These are phyloP conservation scores for Ecdyonurus torrentis DNA, from an alignment of 2,888 invertebrate genomes.

Conservation along the genomic window DNA sequence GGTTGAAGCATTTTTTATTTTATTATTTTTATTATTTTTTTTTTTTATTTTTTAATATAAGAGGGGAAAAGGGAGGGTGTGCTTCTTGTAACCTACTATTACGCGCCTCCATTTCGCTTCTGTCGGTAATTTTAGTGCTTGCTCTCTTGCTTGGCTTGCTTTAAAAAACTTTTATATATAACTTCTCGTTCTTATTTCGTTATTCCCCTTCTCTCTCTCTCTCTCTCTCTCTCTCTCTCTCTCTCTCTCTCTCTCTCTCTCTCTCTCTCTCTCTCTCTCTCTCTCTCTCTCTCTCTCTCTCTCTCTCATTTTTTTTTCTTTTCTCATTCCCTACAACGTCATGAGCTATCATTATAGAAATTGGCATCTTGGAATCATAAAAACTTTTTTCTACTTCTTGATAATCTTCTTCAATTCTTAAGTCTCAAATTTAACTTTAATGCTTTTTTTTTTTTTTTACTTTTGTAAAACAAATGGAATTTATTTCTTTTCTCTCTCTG, in stretches of 20 bases:
- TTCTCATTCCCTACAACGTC: slow-evolving; percentile 3
- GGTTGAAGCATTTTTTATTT: too few relatives aligned
- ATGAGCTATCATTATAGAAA: slow-evolving; percentile 13
- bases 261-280: slow-evolving; percentile 1
- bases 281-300: slow-evolving; percentile 3
- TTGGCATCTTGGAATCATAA: slow-evolving; percentile 12
- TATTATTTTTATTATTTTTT: too few relatives aligned
- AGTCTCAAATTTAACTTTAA: neutral
- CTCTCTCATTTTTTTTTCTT: slow-evolving; percentile 1
- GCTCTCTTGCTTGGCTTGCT: neutral
- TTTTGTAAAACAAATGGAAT: slow-evolving; percentile 2
- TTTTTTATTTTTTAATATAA: too few relatives aligned
- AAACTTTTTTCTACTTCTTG: slow-evolving; percentile 5
- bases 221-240: neutral
- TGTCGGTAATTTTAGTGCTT: neutral
- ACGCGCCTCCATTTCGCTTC: neutral
- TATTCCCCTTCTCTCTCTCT: neutral
- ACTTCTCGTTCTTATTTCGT: too few relatives aligned
- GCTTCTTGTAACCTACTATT: neutral
- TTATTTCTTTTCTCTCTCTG: neutral
- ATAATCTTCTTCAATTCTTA: neutral
- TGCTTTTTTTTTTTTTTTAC: neutral
- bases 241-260: neutral
- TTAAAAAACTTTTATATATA: neutral
- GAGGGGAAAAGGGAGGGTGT: too few relatives aligned